Evolutionary conservation across 1,140 invertebrate species (phyloP).

Genomic region (Cydia splendana): DNA sequence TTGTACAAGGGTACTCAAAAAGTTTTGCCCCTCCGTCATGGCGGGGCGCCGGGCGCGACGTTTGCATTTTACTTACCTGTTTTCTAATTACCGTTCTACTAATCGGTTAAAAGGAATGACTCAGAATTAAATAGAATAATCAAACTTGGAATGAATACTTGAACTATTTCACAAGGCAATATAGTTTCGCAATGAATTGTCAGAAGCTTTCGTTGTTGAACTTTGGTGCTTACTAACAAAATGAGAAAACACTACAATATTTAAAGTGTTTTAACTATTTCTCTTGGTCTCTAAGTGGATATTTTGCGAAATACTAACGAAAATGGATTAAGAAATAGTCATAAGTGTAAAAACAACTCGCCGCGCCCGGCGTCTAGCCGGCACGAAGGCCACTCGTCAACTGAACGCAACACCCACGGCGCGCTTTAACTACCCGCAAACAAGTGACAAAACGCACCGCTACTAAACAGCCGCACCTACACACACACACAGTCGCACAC

Average conservation of each 20-base stretch:
- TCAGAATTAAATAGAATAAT: too few relatives aligned
- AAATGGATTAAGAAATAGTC: not conserved
- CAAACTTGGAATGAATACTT: too few relatives aligned
- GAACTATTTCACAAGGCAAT: too few relatives aligned
- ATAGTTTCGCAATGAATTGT: too few relatives aligned
- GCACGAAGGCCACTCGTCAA: not conserved
- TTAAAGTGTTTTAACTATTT: not conserved
- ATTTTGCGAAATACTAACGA: not conserved
- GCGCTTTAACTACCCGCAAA: conserved; percentile 17
- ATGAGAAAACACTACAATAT: not conserved
- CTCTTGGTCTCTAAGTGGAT: not conserved
- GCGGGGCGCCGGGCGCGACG: not conserved
- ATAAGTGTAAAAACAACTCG: not conserved
- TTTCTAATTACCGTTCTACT: too few relatives aligned
- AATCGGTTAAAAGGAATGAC: too few relatives aligned
- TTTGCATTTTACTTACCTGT: not conserved
- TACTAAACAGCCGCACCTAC: not conserved
- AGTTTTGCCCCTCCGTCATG: not conserved
- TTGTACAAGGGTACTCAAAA: not conserved
- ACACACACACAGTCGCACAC: not conserved
- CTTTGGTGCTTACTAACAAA: too few relatives aligned
- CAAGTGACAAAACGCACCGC: not conserved
- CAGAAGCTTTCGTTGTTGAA: too few relatives aligned
- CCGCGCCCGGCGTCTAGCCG: not conserved
- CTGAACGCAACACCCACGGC: not conserved